phyloP scores from a whole-genome alignment of 2,113 vertebrate genomes.

The Pollachius pollachius region DNA sequence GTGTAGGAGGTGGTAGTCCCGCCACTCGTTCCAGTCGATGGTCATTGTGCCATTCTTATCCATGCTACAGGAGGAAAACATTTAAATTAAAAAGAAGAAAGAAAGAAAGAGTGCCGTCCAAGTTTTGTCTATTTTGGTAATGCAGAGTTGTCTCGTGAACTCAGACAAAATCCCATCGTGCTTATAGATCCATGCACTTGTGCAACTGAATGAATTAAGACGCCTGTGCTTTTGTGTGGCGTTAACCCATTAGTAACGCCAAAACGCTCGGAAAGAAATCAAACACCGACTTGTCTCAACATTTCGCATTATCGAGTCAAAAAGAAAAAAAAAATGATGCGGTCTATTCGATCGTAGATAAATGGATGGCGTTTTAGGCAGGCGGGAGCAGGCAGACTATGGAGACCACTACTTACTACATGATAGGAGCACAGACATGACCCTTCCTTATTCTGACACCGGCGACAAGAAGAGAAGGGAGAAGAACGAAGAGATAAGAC shows the following conservation, averaged over 20 bases:
- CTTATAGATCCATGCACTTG: too few species aligned
- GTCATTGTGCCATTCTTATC: conserved; percentile 97
- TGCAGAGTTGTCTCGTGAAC: too few species aligned
- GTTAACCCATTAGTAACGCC: too few species aligned
- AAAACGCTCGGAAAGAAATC: too few species aligned
- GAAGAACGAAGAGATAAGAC: conserved; percentile 44
- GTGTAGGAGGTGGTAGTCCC: conserved; percentile 91
- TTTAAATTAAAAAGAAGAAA: neutral
- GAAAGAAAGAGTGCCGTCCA: neutral
- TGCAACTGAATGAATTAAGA: too few species aligned
- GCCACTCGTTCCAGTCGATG: conserved; percentile 96
- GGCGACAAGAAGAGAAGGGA: conserved; percentile 40
- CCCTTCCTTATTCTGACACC: conserved; percentile 91
- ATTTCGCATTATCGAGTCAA: too few species aligned
- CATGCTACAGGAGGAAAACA: conserved; percentile 77
- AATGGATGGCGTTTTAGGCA: conserved; percentile 6
- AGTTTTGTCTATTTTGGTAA: too few species aligned
- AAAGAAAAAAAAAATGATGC: too few species aligned
- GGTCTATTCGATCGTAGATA: neutral
- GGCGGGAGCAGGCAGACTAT: conserved; percentile 53
- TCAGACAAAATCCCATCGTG: too few species aligned
- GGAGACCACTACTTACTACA: conserved; percentile 89
- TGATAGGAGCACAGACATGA: conserved; percentile 91
- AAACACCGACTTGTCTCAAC: too few species aligned
- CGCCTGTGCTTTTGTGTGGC: too few species aligned